Percentiles rank a stretch among this genome's conserved stretches.
phyloP scores from a whole-genome alignment of 2,113 vertebrate genomes.

The Podocnemis expansa region DNA sequence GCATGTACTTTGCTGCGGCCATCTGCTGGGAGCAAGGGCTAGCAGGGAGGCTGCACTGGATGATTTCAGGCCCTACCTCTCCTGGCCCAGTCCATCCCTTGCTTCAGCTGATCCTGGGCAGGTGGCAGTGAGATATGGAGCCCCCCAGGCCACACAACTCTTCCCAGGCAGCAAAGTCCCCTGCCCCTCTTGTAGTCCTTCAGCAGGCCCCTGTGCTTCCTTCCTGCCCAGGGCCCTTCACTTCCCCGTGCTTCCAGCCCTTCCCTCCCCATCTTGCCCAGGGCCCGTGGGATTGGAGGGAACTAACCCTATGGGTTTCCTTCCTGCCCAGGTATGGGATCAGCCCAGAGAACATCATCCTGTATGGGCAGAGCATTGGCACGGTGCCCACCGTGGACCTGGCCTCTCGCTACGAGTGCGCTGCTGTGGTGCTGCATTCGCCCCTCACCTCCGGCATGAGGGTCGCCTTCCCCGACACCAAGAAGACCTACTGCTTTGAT shows the following conservation, averaged over 20 bases:
- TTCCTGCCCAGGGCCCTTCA: background rate
- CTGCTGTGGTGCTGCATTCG: conserved; percentile 93
- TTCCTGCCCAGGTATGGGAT: conserved; percentile 86
- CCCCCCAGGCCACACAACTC: background rate
- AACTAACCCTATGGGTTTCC: background rate
- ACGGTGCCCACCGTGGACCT: conserved; percentile 95
- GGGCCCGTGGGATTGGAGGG: background rate
- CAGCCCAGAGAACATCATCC: conserved; percentile 93
- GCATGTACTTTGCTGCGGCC: background rate
- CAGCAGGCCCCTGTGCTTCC: background rate
- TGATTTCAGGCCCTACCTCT: background rate
- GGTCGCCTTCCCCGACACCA: conserved; percentile 96
- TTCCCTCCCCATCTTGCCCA: background rate
- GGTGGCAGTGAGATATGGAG: background rate
- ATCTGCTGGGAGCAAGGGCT: background rate
- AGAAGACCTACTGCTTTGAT: conserved; percentile 98
- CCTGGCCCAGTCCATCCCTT: background rate
- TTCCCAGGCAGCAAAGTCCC: background rate
- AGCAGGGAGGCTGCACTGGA: background rate
- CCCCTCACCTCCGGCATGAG: conserved; percentile 96
- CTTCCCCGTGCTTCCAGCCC: background rate
- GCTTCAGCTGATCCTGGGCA: background rate
- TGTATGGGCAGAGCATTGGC: conserved; percentile 96
- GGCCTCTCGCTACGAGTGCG: conserved; percentile 94
- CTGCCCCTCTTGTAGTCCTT: background rate